Base-by-base conservation (phyloP, 2,113 vertebrate species). In the Eurystomus gularis region DNA sequence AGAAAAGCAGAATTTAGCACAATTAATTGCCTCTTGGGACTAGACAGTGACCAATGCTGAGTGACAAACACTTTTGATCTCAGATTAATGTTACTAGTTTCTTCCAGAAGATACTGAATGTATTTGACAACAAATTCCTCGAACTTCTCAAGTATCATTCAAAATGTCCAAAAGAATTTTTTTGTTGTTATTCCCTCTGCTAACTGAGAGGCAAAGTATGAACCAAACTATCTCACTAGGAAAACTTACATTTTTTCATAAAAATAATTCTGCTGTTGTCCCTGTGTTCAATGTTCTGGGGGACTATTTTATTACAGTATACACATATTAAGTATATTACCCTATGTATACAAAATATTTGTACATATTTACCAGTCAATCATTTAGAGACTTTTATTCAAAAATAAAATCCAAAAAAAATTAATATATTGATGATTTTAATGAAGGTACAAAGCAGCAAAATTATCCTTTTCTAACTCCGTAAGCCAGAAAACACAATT, bases 361-460 rank as follows among this genome's bases (percentile, higher is more conserved):
- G 31, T 72, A 70, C 19, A 40, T 52, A n/a, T 86, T 95, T 95
- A 78, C 65, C 68, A 73, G 40, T 28, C 28, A 44, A 9, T 92
- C 46, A 62, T 88, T 61, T 80, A 80, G 14, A 78, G 3, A 70
- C 5, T 75, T 88, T 28, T 81, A 24, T 54, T 86, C 15, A 88
- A 82, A 90, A 90, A 15, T 17, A 73, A 84, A 87, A 72, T 93
- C 62, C 39, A 92, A 93, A 90, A 39, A 62, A 81, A 93, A 85
- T 89, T 3, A 61, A 46, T 76, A 66, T 35, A 28, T 62, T 65
- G 20, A 42, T 40, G 88, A 46, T 94, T 92, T 95, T 93, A 77
- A 54, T 51, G 88, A 88, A 66, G 18, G 49, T 55, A 73, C 24
- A 83, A 54, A 93, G 55, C 65, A 87, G 48, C 26, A 91, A 94